Evolutionary conservation across 2,113 vertebrate genomes (phyloP), one percentile per base, ranked within the genome.

Genomic region (Bufo gargarizans): DNA sequence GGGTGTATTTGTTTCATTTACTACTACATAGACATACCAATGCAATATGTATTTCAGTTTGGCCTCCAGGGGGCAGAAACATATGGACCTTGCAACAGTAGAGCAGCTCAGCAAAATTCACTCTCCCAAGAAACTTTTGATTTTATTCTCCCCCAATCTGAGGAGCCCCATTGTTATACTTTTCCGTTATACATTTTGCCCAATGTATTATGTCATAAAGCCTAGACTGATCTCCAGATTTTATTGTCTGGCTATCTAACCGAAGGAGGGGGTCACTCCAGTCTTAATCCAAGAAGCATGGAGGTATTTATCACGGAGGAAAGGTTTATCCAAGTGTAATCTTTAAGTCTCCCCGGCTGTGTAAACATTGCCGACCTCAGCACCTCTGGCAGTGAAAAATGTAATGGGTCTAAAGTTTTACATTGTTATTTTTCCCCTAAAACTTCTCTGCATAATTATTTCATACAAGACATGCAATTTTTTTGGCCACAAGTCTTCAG

Each of bases 351-450:
- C 78, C 22, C 1, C 17, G 55, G 56, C 33, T 81, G 14, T 81
- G 78, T 81, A 59, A 81, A 81, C n/a, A 16, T 61, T 1, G 6
- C 56, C 17, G 58, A 45, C 55, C 22, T 81, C 56, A 43, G 12
- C 12, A 6, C 53, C 77, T 79, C 55, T 14, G 50, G 78, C 55
- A 16, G 55, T 45, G 56, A 81, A 59, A 45, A 17, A 7, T 81
- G 45, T 61, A 45, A 81, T 59, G 14, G 55, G 13, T 45, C 78
- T 59, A 33, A 61, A 59, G 78, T 81, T 61, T 58, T 58, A 59
- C 8, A 22, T 59, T 59, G 55, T 81, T 81, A 81, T 81, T 43
- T 61, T 81, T 45, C 56, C 22, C 78, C 59, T 81, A 81, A 81
- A 45, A 19, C 22, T 19, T 61, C 56, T 61, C 55, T 19, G 19